Evolutionary conservation across 2,797 vertebrate genomes (phyloP).

Genomic region (Phyllotis vaccarum): DNA sequence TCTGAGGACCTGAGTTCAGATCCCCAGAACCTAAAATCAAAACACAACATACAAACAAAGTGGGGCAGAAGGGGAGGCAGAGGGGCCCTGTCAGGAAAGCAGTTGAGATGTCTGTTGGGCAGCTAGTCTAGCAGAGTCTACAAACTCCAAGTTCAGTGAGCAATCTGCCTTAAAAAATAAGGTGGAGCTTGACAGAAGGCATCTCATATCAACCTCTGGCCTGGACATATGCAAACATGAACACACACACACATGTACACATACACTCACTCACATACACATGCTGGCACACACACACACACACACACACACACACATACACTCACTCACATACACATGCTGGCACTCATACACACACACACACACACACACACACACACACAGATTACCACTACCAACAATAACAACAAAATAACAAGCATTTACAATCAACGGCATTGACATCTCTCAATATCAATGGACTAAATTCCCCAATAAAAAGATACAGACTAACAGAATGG

Average conservation of each 20-base stretch:
- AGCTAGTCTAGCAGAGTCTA: neutral
- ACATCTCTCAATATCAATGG: neutral
- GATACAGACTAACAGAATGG: neutral
- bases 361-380: neutral
- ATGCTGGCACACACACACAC: neutral
- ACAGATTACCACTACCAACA: neutral
- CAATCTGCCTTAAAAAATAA: neutral
- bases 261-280: neutral
- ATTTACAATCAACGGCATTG: neutral
- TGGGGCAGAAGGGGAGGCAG: neutral
- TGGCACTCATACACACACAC: no score
- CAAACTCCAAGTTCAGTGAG: neutral
- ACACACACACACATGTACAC: neutral
- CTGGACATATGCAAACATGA: neutral
- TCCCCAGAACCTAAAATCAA: neutral
- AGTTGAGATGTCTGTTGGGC: neutral
- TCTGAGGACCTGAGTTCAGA: neutral
- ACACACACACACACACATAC: neutral
- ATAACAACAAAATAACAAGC: neutral
- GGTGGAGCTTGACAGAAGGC: neutral
- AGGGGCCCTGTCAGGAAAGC: neutral
- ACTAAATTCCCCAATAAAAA: neutral
- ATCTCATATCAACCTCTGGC: neutral
- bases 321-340: no score
- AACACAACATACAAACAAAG: neutral